Evolutionary conservation across 2,797 vertebrate species (phyloP).

Genomic region (Anableps anableps): DNA sequence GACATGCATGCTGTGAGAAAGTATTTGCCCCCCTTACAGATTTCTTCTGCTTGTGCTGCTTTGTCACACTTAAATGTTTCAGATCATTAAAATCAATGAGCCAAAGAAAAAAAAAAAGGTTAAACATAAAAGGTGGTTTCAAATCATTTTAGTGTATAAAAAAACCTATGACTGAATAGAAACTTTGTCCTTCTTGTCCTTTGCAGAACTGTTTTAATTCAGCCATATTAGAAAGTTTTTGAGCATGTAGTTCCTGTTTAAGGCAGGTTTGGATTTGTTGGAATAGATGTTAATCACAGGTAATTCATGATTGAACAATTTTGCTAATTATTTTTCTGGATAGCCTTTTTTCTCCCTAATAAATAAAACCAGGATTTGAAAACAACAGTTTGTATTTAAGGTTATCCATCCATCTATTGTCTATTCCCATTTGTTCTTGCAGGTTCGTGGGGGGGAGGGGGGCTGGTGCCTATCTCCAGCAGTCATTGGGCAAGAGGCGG

Average conservation of each 20-base stretch:
- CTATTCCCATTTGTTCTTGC: no score
- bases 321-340: background rate
- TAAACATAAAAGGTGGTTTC: background rate
- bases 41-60: background rate
- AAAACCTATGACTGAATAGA: background rate
- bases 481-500: no score
- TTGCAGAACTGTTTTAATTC: background rate
- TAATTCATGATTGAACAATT: background rate
- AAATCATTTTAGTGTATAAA: background rate
- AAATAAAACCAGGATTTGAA: background rate
- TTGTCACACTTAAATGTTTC: background rate
- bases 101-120: background rate
- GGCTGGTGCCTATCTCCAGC: no score
- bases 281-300: background rate
- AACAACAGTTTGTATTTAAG: no score
- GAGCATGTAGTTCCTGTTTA: background rate
- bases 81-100: background rate
- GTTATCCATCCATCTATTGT: no score
- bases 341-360: background rate
- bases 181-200: background rate
- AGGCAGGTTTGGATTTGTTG: background rate
- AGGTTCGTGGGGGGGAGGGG: no score
- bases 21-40: background rate
- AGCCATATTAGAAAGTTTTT: background rate
- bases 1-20: background rate